These are phyloP conservation scores for Colletes collaris DNA, from an alignment of 2,888 invertebrate species.

Conservation along the genomic window DNA sequence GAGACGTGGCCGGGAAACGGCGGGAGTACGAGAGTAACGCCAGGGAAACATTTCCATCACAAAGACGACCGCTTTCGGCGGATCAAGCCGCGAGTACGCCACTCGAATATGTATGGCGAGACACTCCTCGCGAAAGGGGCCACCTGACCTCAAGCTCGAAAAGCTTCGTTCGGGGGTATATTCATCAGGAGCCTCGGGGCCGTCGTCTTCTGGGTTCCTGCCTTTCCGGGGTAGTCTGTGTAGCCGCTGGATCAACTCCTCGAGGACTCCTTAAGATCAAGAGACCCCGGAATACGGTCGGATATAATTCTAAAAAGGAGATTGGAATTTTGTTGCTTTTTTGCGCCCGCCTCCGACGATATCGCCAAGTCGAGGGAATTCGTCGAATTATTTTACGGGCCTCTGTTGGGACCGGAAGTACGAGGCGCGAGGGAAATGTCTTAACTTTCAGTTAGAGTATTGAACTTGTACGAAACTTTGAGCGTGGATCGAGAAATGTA, in stretches of 20 bases:
- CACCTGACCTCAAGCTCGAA: constrained; percentile 54
- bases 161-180: constrained; percentile 19
- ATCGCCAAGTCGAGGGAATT: not conserved
- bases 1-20: constrained; percentile 10
- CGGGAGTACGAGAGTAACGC: constrained; percentile 8
- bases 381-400: constrained; percentile 1
- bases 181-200: constrained; percentile 25
- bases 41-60: constrained; percentile 72
- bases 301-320: constrained; percentile 3
- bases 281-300: constrained; percentile 30
- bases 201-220: constrained; percentile 33
- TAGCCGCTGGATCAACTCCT: constrained; percentile 23
- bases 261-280: constrained; percentile 26
- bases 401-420: too few species aligned
- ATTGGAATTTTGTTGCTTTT: not conserved
- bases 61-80: constrained; percentile 68
- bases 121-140: constrained; percentile 47
- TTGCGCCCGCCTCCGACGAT: not conserved
- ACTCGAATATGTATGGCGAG: constrained; percentile 73
- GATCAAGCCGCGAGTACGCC: constrained; percentile 65
- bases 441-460: too few species aligned
- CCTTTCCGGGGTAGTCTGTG: constrained; percentile 24
- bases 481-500: too few species aligned
- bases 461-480: too few species aligned
- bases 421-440: too few species aligned